Conservation (phyloP, 2,888 invertebrate genomes). For the Maniola hyperantus region DNA sequence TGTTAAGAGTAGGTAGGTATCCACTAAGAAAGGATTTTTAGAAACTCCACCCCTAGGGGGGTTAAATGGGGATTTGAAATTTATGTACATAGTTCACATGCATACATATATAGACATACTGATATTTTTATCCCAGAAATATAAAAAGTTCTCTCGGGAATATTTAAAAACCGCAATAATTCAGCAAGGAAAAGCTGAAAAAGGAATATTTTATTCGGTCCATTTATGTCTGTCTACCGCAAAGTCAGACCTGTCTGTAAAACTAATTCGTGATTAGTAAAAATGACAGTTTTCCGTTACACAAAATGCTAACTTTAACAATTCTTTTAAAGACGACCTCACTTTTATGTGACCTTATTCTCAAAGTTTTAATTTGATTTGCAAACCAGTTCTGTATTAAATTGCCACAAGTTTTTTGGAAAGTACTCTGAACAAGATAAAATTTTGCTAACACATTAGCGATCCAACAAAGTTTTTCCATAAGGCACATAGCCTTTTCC, state of each 20-base stretch:
- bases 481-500: too few relatives aligned
- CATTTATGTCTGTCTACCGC: neutral
- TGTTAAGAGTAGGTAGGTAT: too few relatives aligned
- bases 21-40: too few relatives aligned
- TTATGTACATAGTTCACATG: too few relatives aligned
- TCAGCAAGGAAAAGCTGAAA: neutral
- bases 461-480: too few relatives aligned
- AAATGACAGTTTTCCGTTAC: neutral
- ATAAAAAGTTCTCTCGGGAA: too few relatives aligned
- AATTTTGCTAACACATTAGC: neutral
- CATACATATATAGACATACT: too few relatives aligned
- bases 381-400: neutral
- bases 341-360: neutral
- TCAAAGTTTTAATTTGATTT: neutral
- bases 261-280: neutral
- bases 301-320: neutral
- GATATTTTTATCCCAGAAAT: neutral
- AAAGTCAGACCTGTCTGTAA: neutral
- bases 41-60: too few relatives aligned
- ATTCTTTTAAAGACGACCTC: constrained; percentile 1
- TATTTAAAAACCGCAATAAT: neutral
- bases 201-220: neutral
- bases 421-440: neutral
- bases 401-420: neutral
- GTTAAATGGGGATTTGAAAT: too few relatives aligned